These are phyloP conservation scores for Myathropa florea DNA, from an alignment of 2,888 invertebrate species.

Conservation along the genomic window DNA sequence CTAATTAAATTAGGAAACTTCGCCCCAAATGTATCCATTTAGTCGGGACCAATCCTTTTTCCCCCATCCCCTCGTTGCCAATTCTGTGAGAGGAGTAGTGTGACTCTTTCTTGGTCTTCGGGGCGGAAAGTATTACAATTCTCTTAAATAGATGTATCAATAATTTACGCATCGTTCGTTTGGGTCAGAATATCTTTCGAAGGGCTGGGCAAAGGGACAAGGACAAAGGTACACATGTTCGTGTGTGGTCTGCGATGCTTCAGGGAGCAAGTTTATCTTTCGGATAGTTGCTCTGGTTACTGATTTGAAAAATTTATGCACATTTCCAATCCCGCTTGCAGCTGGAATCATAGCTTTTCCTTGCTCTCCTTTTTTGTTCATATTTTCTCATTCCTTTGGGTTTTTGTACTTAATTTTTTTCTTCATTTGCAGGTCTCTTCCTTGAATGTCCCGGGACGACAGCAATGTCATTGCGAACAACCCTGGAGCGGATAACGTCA, in stretches of 20 bases:
- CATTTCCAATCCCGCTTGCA: constrained; percentile 37
- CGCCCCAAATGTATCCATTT: constrained; percentile 39
- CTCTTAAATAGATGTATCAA: constrained; percentile 53
- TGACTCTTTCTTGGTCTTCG: neutral
- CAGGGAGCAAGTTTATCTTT: neutral
- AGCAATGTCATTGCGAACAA: constrained; percentile 87
- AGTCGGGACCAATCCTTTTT: constrained; percentile 40
- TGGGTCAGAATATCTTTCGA: neutral
- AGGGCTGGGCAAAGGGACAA: neutral
- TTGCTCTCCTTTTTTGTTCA: neutral
- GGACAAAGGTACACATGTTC: neutral
- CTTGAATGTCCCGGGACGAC: constrained; percentile 94
- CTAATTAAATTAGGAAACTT: constrained; percentile 56
- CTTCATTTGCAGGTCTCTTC: constrained; percentile 85
- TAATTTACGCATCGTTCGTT: constrained; percentile 46
- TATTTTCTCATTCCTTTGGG: neutral
- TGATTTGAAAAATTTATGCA: constrained; percentile 35
- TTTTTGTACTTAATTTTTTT: constrained; percentile 64
- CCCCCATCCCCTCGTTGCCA: neutral
- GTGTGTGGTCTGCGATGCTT: neutral
- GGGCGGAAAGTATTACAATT: constrained; percentile 32
- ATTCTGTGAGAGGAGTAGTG: neutral
- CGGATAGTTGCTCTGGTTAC: neutral
- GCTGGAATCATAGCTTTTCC: neutral
- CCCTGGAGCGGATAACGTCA: constrained; percentile 86